Evolutionary conservation across 2,888 invertebrate genomes (phyloP), one percentile per base, ranked within the genome.

Genomic region (Phengaris arion): DNA sequence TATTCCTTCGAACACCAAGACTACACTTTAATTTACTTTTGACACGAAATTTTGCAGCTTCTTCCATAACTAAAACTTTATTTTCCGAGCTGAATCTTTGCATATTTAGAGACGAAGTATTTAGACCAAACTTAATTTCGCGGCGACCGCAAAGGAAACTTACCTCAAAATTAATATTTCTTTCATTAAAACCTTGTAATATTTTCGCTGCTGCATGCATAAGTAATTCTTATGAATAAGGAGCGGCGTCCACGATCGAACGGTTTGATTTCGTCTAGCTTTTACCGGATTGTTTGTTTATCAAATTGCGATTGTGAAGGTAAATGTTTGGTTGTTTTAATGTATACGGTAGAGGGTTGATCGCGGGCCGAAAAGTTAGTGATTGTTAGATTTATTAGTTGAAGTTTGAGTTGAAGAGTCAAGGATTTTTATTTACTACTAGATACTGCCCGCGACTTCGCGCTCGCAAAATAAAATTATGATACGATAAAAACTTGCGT

Each of bases 161-260:
- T 91, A 89, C 91, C 89, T 87, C 85, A 87, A 93, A 94, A 93
- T 93, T 94, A 94, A 93, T 93, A 94, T 94, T 94, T 94, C 94
- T 94, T 94, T 94, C 94, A 94, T 94, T 94, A 94, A 94, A 93
- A 93, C 89, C 92, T 93, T 94, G 94, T 94, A 94, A 94, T 94
- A 93, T 94, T 94, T 94, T 90, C 91, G 86, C 89, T 90, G 93
- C 94, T 94, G 94, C 92, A 94, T 94, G 94, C 94, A 94, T 94
- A 94, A 94, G 93, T 94, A 94, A 94, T 94, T 85, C 85, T 87
- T 81, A 89, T 93, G 94, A 94, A 94, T 94, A 93, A 90, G 89
- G 86, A 85, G 87, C 87, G 87, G 86, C 54, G 68, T 73, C 74
- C 74, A 51, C 75, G 72, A 74, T 57, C n/a, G 74, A 57, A 80